Percentiles rank a stretch among this genome's conserved stretches.
These are phyloP conservation scores for Melanostoma scalare DNA, from an alignment of 2,888 invertebrate species.

Conservation along the genomic window DNA sequence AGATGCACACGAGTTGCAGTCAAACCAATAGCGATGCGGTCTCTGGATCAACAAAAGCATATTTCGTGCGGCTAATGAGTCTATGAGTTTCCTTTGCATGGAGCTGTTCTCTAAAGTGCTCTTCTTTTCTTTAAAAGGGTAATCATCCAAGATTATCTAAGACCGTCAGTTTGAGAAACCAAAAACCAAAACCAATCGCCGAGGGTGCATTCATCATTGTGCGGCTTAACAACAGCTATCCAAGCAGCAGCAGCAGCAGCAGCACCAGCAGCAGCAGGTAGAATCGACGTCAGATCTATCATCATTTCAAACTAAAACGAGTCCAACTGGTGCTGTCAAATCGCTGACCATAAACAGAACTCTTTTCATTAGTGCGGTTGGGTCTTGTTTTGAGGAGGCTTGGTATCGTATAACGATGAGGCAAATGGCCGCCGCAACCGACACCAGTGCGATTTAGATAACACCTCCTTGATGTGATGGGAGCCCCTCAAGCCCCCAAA, in stretches of 20 bases:
- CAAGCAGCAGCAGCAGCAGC: constrained; percentile 36
- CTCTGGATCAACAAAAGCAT: constrained; percentile 39
- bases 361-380: constrained; percentile 43
- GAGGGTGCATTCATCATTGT: constrained; percentile 46
- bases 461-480: constrained; percentile 24
- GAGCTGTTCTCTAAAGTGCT: constrained; percentile 1
- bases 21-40: constrained; percentile 36
- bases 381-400: background rate
- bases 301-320: constrained; percentile 48
- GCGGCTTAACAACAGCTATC: constrained; percentile 11
- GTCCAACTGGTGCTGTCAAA: constrained; percentile 58
- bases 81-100: constrained; percentile 19
- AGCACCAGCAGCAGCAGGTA: constrained; percentile 49
- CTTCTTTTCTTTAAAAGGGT: constrained; percentile 34
- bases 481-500: constrained; percentile 16
- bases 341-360: constrained; percentile 29
- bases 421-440: constrained; percentile 13
- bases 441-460: constrained; percentile 34
- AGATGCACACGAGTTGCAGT: constrained; percentile 25
- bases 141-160: constrained; percentile 55
- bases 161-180: constrained; percentile 18
- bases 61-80: constrained; percentile 69
- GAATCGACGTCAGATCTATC: constrained; percentile 61
- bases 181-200: constrained; percentile 26
- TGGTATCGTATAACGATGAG: constrained; percentile 1